Conservation (phyloP, 2,113 vertebrate genomes). For the Ptilorrhoa leucosticta region DNA sequence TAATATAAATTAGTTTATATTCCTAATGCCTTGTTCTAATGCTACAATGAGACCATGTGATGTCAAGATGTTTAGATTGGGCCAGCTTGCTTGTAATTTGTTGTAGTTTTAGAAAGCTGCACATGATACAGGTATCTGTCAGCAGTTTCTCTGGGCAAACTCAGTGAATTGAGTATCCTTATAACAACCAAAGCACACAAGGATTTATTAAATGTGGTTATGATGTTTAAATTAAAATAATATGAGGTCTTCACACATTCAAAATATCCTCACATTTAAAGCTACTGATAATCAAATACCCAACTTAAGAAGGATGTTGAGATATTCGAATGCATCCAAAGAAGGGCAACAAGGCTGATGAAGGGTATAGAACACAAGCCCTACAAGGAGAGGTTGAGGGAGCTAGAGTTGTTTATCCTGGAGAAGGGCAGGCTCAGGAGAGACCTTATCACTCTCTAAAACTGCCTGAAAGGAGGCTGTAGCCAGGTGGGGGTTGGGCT, state of each 20-base stretch:
- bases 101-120: not conserved
- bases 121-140: not conserved
- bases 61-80: not conserved
- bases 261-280: not conserved
- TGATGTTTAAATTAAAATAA: not conserved
- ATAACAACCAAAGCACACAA: not conserved
- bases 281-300: not conserved
- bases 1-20: not conserved
- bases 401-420: not conserved
- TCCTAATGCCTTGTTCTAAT: not conserved
- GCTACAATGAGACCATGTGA: not conserved
- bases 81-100: not conserved
- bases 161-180: not conserved
- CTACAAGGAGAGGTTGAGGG: rapidly evolving
- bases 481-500: rapidly evolving
- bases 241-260: not conserved
- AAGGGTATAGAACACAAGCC: not conserved
- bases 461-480: rapidly evolving
- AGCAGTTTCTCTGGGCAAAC: not conserved
- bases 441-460: rapidly evolving
- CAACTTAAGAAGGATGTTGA: not conserved
- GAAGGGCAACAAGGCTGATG: not conserved
- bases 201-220: not conserved
- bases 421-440: not conserved
- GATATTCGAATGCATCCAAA: not conserved